A percentile compares a stretch with the other conserved stretches of the same genome.
These are phyloP conservation scores for Myathropa florea DNA, from an alignment of 2,888 invertebrate species.

Conservation along the genomic window DNA sequence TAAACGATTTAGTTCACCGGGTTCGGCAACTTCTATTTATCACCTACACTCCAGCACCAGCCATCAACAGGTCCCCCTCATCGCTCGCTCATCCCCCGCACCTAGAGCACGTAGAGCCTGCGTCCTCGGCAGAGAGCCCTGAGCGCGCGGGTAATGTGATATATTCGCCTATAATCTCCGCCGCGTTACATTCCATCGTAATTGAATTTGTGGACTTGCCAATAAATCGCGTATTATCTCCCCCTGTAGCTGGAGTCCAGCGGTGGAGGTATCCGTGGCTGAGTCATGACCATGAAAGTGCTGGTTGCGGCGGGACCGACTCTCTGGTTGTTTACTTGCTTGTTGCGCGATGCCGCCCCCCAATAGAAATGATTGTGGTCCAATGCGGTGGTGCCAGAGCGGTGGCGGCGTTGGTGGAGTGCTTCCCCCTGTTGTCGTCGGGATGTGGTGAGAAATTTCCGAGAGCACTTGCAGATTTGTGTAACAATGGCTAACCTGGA, in stretches of 20 bases:
- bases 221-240: slow-evolving; percentile 71
- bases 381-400: background rate
- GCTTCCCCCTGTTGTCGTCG: slow-evolving; percentile 28
- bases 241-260: slow-evolving; percentile 24
- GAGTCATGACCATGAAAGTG: slow-evolving; percentile 70
- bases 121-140: slow-evolving; percentile 44
- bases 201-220: slow-evolving; percentile 71
- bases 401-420: background rate
- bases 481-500: slow-evolving; percentile 59
- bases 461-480: slow-evolving; percentile 68
- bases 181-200: slow-evolving; percentile 71
- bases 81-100: background rate
- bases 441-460: slow-evolving; percentile 61
- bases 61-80: slow-evolving; percentile 38
- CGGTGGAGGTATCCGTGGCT: slow-evolving; percentile 46
- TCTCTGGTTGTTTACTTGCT: slow-evolving; percentile 20
- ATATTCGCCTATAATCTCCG: slow-evolving; percentile 68
- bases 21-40: slow-evolving; percentile 70
- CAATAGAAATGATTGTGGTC: slow-evolving; percentile 56
- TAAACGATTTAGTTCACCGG: slow-evolving; percentile 70
- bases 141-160: slow-evolving; percentile 69
- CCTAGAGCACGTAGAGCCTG: background rate
- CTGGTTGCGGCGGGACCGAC: slow-evolving; percentile 19
- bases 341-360: slow-evolving; percentile 47
- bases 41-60: slow-evolving; percentile 55